Evolutionary conservation across 2,797 vertebrate genomes (phyloP).

Genomic region (Taenioides sp.): DNA sequence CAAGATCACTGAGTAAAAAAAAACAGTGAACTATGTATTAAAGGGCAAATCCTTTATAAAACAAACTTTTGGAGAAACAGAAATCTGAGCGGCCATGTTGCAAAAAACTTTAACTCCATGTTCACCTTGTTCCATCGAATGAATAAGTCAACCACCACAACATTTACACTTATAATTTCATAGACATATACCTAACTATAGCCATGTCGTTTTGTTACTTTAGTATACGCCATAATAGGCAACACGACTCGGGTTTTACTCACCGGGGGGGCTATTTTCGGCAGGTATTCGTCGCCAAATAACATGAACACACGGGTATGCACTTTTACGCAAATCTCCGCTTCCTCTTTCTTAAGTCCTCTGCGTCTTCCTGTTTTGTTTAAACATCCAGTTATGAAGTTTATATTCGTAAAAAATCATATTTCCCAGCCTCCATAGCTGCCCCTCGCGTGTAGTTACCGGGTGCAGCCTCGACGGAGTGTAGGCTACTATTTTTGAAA

Average conservation of each 20-base stretch:
- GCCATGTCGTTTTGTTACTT: no score
- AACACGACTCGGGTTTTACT: constrained; percentile 43
- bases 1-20: background rate
- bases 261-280: constrained; percentile 62
- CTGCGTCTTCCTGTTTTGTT: background rate
- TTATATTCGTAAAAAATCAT: constrained; percentile 44
- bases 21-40: background rate
- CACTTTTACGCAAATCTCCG: constrained; percentile 19
- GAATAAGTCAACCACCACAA: constrained; percentile 20
- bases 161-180: background rate
- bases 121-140: constrained; percentile 63
- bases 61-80: constrained; percentile 42
- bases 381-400: constrained; percentile 44
- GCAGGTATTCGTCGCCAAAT: constrained; percentile 62
- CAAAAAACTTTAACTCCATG: constrained; percentile 67
- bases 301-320: constrained; percentile 55
- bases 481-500: constrained; percentile 53
- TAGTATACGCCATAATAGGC: background rate
- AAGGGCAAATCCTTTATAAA: constrained; percentile 15
- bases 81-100: constrained; percentile 76
- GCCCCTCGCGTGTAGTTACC: constrained; percentile 17
- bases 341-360: constrained; percentile 9
- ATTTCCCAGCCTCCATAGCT: constrained; percentile 29
- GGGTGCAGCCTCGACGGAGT: constrained; percentile 30
- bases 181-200: background rate